A percentile compares a stretch with the other conserved stretches of the same genome.
Conservation (phyloP, 2,888 invertebrate genomes). For the Drosophila lutescens region DNA sequence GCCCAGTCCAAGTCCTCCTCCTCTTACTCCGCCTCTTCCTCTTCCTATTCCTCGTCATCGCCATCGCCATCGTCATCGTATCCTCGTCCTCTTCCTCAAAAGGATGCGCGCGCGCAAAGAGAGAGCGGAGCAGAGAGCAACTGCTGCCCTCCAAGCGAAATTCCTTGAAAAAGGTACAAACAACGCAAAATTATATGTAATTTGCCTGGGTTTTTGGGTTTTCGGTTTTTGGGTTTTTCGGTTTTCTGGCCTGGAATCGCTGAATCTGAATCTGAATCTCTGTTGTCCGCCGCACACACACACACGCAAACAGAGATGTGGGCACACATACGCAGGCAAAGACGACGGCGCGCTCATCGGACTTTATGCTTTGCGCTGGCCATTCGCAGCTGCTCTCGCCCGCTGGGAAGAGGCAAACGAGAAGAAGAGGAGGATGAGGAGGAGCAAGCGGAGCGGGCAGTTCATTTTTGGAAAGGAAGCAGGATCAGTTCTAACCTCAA, state of each 20-base stretch:
- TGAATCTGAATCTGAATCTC: slow-evolving; percentile 3
- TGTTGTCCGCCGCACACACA: slow-evolving; percentile 25
- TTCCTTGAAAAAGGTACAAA: slow-evolving; percentile 35
- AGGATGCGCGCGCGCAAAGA: slow-evolving; percentile 49
- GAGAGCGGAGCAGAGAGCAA: slow-evolving; percentile 24
- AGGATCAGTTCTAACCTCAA: slow-evolving; percentile 49
- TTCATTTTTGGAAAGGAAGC: slow-evolving; percentile 35
- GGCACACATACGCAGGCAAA: slow-evolving; percentile 16
- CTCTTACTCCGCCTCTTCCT: slow-evolving; percentile 10
- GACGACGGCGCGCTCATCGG: slow-evolving; percentile 59
- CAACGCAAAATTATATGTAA: slow-evolving; percentile 66
- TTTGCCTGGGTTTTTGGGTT: slow-evolving; percentile 55
- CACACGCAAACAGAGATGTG: slow-evolving; percentile 33
- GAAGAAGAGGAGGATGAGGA: slow-evolving; percentile 10
- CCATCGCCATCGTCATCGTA: not conserved
- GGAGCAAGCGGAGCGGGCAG: slow-evolving; percentile 9
- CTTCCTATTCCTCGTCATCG: not conserved
- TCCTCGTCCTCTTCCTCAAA: slow-evolving; percentile 6
- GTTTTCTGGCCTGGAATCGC: slow-evolving; percentile 35
- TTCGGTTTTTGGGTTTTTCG: slow-evolving; percentile 14
- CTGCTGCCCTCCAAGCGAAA: slow-evolving; percentile 34
- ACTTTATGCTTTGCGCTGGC: slow-evolving; percentile 63
- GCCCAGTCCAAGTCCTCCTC: slow-evolving; percentile 56
- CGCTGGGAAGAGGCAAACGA: slow-evolving; percentile 17
- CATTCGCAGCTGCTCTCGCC: slow-evolving; percentile 47